Evolutionary conservation across 2,113 vertebrate species (phyloP).

Genomic region (Symphodus melops): DNA sequence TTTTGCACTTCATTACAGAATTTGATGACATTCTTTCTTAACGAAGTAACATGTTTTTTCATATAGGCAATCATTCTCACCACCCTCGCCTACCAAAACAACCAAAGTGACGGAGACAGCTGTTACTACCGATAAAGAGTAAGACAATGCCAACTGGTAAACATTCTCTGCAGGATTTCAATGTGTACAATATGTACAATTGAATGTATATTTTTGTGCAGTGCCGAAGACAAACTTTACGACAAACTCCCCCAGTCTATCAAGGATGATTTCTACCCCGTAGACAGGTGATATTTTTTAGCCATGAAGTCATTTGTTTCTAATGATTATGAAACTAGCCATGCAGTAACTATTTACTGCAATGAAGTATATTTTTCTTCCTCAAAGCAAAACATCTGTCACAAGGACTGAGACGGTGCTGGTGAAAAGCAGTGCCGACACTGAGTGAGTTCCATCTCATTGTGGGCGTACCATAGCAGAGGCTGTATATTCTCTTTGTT

Average conservation of each 20-base stretch:
- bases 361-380: background rate
- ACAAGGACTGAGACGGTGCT: constrained; percentile 42
- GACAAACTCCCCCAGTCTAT: constrained; percentile 34
- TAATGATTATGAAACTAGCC: accelerated
- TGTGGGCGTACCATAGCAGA: background rate
- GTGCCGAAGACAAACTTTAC: constrained; percentile 47
- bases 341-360: background rate
- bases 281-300: background rate
- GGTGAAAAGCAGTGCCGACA: constrained; percentile 28
- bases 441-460: constrained; percentile 40
- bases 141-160: background rate
- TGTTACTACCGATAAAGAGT: constrained; percentile 30
- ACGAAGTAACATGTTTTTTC: constrained; percentile 16
- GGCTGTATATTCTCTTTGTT: no score
- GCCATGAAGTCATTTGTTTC: background rate
- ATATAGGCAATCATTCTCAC: constrained; percentile 43
- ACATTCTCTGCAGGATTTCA: background rate
- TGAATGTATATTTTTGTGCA: constrained; percentile 27
- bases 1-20: background rate
- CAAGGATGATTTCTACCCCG: background rate
- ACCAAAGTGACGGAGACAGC: constrained; percentile 59
- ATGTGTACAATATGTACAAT: background rate
- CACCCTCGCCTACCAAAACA: constrained; percentile 56
- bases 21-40: background rate
- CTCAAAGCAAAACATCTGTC: constrained; percentile 43